phyloP scores from a whole-genome alignment of 92 coral and sea anemone species.

The Zoanthus sociatus region DNA sequence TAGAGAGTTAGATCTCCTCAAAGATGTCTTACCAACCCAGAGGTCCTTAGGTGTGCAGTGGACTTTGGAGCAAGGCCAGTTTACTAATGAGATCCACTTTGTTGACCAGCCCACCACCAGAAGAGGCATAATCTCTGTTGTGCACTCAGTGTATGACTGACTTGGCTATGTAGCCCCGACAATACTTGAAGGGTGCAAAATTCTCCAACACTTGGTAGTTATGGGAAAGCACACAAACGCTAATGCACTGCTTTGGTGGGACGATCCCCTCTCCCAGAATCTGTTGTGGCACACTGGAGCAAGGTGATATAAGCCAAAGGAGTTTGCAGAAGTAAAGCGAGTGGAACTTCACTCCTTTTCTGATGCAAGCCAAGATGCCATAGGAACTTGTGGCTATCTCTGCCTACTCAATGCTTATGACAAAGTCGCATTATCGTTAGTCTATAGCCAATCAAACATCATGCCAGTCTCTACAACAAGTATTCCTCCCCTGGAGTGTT shows the following conservation, averaged over 20 bases:
- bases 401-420: slow-evolving; percentile 49
- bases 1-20: not conserved
- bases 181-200: no score
- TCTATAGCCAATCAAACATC: slow-evolving; percentile 63
- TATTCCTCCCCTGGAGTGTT: slow-evolving; percentile 49
- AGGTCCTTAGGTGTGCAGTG: not conserved
- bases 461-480: slow-evolving; percentile 39
- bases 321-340: slow-evolving; percentile 17
- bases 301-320: slow-evolving; percentile 25
- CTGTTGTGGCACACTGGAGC: slow-evolving; percentile 28
- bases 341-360: slow-evolving; percentile 54
- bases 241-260: slow-evolving; percentile 31
- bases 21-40: not conserved
- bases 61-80: not conserved
- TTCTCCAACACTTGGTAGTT: no score
- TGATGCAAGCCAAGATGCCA: slow-evolving; percentile 62
- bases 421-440: slow-evolving; percentile 39
- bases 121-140: slow-evolving; percentile 54
- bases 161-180: slow-evolving; percentile 10
- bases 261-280: slow-evolving; percentile 56
- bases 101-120: slow-evolving; percentile 56
- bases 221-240: not conserved
- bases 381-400: slow-evolving; percentile 48
- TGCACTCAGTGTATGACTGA: slow-evolving; percentile 54
- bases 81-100: slow-evolving; percentile 22